Percentiles rank a stretch among this genome's conserved stretches.
phyloP scores from a whole-genome alignment of 2,797 vertebrate species.

The Eurystomus glaucurus region DNA sequence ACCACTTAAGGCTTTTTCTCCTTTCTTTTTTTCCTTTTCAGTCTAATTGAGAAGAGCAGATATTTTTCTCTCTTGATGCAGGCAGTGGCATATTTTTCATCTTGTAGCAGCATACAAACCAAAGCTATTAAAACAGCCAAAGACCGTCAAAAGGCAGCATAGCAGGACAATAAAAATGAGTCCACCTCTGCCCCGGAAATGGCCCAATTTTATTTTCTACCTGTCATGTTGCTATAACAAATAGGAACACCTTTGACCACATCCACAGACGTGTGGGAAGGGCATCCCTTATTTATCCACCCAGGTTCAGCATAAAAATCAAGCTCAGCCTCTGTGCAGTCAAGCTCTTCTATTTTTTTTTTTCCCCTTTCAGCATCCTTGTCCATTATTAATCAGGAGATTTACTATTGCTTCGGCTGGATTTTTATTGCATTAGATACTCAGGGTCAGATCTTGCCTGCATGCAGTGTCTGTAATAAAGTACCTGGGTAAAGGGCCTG shows the following conservation, averaged over 20 bases:
- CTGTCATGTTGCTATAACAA: conserved; percentile 57
- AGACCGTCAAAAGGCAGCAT: conserved; percentile 53
- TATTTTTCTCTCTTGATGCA: conserved; percentile 21
- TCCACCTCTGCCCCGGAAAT: conserved; percentile 53
- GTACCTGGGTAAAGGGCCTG: neutral
- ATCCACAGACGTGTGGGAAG: conserved; percentile 17
- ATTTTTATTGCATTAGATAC: conserved; percentile 44
- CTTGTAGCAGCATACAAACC: conserved; percentile 37
- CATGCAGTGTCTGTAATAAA: neutral
- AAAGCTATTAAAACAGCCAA: conserved; percentile 63
- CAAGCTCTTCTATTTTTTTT: neutral
- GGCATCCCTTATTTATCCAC: conserved; percentile 18
- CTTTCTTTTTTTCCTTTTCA: neutral
- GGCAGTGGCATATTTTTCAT: conserved; percentile 51
- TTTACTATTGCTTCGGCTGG: conserved; percentile 21
- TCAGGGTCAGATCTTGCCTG: neutral
- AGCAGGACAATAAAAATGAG: conserved; percentile 66
- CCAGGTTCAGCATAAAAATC: neutral
- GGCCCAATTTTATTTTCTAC: conserved; percentile 51
- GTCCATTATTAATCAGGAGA: conserved; percentile 49
- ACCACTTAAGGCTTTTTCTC: neutral
- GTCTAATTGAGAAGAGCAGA: conserved; percentile 7
- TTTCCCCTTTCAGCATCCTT: neutral
- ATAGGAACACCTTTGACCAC: conserved; percentile 46
- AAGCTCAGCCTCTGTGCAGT: neutral